Conservation (phyloP, 2,888 invertebrate genomes). For the Magallana nippona region DNA sequence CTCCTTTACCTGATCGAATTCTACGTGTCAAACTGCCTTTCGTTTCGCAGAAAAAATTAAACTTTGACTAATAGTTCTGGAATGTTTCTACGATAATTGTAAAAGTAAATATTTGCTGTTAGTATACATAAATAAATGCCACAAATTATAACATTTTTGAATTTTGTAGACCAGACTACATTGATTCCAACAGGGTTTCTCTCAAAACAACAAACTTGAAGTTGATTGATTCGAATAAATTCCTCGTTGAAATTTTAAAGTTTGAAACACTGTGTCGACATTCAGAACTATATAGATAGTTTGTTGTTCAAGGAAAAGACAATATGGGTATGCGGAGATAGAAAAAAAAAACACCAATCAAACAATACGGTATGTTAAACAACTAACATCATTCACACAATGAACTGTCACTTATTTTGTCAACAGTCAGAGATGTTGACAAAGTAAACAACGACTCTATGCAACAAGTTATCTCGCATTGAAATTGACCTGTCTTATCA, state of each 20-base stretch:
- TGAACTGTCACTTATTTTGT: constrained; percentile 23
- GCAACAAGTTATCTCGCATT: background rate
- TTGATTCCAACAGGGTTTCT: background rate
- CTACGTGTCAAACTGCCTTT: background rate
- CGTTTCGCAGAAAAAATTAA: constrained; percentile 6
- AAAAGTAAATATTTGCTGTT: background rate
- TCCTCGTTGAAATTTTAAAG: background rate
- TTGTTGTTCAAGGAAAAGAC: background rate
- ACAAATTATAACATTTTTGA: background rate
- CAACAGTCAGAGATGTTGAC: constrained; percentile 16
- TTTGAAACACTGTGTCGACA: background rate
- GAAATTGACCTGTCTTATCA: constrained; percentile 39
- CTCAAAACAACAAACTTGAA: constrained; percentile 12
- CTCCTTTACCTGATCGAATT: constrained; percentile 7
- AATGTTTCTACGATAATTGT: constrained; percentile 8
- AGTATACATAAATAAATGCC: constrained; percentile 4
- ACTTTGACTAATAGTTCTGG: constrained; percentile 2
- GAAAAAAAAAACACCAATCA: background rate
- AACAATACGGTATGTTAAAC: background rate
- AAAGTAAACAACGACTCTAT: constrained; percentile 21
- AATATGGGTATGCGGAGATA: background rate
- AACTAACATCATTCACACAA: constrained; percentile 33
- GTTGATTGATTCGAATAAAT: background rate
- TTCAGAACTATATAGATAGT: background rate
- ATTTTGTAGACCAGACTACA: background rate